Evolutionary conservation across 2,888 invertebrate genomes (phyloP), one percentile per base, ranked within the genome.

Genomic region (Eueremaeus valkanovi): DNA sequence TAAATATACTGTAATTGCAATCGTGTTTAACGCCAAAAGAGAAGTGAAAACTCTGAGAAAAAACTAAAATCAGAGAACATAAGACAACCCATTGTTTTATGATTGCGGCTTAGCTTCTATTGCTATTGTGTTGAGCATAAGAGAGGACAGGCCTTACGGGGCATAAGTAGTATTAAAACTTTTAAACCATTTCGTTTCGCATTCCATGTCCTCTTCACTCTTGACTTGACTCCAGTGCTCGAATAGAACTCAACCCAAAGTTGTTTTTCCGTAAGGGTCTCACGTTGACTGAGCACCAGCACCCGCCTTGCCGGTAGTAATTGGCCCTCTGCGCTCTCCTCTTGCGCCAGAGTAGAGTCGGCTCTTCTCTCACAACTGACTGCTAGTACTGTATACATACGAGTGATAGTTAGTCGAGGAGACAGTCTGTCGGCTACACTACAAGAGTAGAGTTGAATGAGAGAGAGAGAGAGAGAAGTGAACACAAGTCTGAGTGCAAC

Each of bases 301-400:
- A 45, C 70, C 70, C 70, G 70, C 70, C 70, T 70, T 27, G 21
- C 40, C 70, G 70, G 70, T 70, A 70, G 70, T 70, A 70, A 70
- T 70, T 70, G 70, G 70, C 70, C 70, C 70, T 70, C 42, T 42
- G 70, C 8, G 68, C 33, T 1, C 31, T 63, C 61, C 33, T 13
- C n/a, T 1, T 21, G n/a, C 63, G n/a, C 70, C 45, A 21, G 42
- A 66, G 42, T 70, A 45, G 70, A 9, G 70, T 70, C 70, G 70
- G 70, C 70, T 70, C 70, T 70, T 70, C 27, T n/a, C n/a, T 21
- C 27, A 36, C 11, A 21, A 42, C 21, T 18, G 63, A 13, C 36
- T 36, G 16, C n/a, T 36, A 66, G 63, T 61, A 55, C 21, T 27
- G 29, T 29, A 66, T 40, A 66, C 33, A 66, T 40, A 40, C 66